Evolutionary conservation across 2,113 vertebrate species (phyloP), one percentile per base, ranked within the genome.

Genomic region (Megaceryle maxima): DNA sequence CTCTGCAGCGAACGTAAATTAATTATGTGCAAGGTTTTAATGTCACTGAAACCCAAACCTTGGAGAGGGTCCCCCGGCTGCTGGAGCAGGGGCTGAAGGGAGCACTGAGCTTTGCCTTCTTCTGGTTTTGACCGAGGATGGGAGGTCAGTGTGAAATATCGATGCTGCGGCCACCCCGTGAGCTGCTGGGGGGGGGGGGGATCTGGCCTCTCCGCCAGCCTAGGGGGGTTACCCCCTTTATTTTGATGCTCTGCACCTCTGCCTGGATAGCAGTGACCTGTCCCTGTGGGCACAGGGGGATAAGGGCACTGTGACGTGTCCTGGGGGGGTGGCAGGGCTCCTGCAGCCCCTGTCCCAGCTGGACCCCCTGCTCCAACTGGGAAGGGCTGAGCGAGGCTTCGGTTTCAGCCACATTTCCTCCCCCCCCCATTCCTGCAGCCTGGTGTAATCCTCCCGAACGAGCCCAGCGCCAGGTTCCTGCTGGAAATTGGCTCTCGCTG

Each of bases 401-500:
- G 3, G 87, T 95, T 96, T 93, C 96, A 93, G 90, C 57, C 0
- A 55, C 53, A 66, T 83, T 95, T 79, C 63, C 80, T 77, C 44
- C 31, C 48, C 17, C 25, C 46, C 21, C 62, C 87, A 96, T 96
- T 95, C 96, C 95, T 97, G 92, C 91, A 92, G 91, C 90, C 94
- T 96, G 96, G 87, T 95, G 95, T 97, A 97, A 97, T 96, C 77
- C 92, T 91, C 91, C 84, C 0, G 56, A 90, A 94, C 0, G 66
- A 95, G 91, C 76, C 66, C 82, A 95, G 92, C 11, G 56, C 96
- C 94, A 95, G 90, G 85, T 82, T 97, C 95, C 94, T 94, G 92
- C 91, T 97, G 95, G 90, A 96, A 96, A 95, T 90, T 96, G 96
- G 96, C 96, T 97, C 94, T 94, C 19, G 28, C 78, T 82, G 87